phyloP scores from a whole-genome alignment of 2,797 vertebrate species.

The Coreius guichenoti region DNA sequence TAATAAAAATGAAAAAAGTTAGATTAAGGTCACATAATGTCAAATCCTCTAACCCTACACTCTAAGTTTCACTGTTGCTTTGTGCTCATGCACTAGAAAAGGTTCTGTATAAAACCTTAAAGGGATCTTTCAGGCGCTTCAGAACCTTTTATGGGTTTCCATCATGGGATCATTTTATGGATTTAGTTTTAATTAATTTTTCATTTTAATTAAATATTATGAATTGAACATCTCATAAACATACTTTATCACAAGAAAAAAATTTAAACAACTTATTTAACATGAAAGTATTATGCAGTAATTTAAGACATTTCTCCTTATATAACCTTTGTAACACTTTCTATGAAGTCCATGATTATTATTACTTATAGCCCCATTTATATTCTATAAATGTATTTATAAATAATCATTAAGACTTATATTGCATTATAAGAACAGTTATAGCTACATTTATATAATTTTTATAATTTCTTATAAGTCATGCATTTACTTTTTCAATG shows the following conservation, averaged over 20 bases:
- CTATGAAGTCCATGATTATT: no score
- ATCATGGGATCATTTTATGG: not conserved
- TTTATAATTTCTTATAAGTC: not conserved
- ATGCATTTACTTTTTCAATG: not conserved
- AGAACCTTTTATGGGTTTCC: not conserved
- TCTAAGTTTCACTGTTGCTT: not conserved
- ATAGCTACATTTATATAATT: not conserved
- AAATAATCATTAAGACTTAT: not conserved
- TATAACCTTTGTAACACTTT: not conserved
- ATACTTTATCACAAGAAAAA: not conserved
- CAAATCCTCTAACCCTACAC: not conserved
- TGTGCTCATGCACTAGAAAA: not conserved
- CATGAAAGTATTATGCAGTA: not conserved
- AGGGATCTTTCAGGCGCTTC: not conserved
- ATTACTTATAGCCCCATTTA: no score
- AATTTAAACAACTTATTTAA: not conserved
- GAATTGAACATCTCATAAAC: not conserved
- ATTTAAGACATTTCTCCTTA: no score
- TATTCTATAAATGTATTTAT: no score
- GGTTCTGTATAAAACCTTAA: not conserved
- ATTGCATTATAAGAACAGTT: not conserved
- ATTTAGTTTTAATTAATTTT: not conserved
- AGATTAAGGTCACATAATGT: not conserved
- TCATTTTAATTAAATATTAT: not conserved
- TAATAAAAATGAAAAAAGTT: conserved; percentile 26